These are phyloP conservation scores for Drymonia ruficornis DNA, from an alignment of 2,888 invertebrate species.

Conservation along the genomic window DNA sequence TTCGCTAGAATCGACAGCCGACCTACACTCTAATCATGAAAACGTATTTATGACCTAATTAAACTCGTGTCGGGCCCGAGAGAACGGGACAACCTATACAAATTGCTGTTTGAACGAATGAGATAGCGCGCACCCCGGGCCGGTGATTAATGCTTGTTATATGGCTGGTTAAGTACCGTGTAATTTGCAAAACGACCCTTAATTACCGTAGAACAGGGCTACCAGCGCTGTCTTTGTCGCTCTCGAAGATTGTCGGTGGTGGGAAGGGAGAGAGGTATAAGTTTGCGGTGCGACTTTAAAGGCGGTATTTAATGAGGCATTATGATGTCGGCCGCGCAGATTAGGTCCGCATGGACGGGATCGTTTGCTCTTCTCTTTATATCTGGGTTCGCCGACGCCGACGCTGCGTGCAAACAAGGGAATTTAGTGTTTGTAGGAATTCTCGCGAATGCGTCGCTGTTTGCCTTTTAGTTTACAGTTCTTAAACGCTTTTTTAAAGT, in stretches of 20 bases:
- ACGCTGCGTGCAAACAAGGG: constrained; percentile 54
- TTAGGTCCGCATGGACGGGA: constrained; percentile 78
- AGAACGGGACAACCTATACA: constrained; percentile 49
- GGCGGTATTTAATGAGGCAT: constrained; percentile 83
- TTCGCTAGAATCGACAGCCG: constrained; percentile 50
- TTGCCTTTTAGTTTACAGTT: constrained; percentile 34
- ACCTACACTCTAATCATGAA: constrained; percentile 76
- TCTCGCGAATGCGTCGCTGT: constrained; percentile 39
- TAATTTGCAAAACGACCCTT: constrained; percentile 91
- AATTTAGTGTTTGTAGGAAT: constrained; percentile 58
- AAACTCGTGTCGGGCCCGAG: constrained; percentile 73
- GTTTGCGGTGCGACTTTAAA: constrained; percentile 70
- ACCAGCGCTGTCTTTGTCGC: constrained; percentile 73
- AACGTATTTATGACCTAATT: constrained; percentile 85
- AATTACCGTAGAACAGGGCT: constrained; percentile 84
- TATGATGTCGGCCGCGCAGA: constrained; percentile 81
- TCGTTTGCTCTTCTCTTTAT: constrained; percentile 78
- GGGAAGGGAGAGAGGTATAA: constrained; percentile 55
- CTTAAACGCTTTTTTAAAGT: constrained; percentile 32
- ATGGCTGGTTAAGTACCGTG: constrained; percentile 90
- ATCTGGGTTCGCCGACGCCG: constrained; percentile 76
- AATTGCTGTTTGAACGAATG: constrained; percentile 45
- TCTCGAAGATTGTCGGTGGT: constrained; percentile 34
- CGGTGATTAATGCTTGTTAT: constrained; percentile 88
- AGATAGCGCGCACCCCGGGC: constrained; percentile 58